Evolutionary conservation across 2,888 invertebrate species (phyloP).

Genomic region (Lamellibrachia columna): DNA sequence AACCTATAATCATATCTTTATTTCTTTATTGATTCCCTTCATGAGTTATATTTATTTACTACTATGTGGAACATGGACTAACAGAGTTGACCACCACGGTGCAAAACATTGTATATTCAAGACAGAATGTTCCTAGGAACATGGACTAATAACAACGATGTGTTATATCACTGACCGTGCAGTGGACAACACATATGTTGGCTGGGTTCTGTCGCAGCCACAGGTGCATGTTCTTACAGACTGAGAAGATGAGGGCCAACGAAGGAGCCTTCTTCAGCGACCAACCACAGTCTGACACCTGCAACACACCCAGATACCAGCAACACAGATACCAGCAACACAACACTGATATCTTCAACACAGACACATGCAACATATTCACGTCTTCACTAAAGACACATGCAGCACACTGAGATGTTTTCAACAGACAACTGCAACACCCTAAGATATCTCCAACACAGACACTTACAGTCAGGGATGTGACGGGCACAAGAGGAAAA

Average conservation of each 20-base stretch:
- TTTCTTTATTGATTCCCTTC: too few relatives aligned
- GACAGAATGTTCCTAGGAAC: not conserved
- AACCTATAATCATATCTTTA: too few relatives aligned
- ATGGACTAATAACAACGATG: not conserved
- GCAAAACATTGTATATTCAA: not conserved
- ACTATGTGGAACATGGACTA: not conserved
- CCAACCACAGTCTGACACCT: constrained; percentile 70
- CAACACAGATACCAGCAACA: not conserved
- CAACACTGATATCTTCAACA: not conserved
- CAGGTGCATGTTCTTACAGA: constrained; percentile 88
- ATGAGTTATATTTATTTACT: too few relatives aligned
- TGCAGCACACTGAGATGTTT: not conserved
- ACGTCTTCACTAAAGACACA: not conserved
- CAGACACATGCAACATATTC: not conserved
- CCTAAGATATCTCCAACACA: too few relatives aligned
- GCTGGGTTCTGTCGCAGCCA: constrained; percentile 84
- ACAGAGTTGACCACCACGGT: too few relatives aligned
- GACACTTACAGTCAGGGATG: too few relatives aligned
- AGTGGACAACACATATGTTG: constrained; percentile 85
- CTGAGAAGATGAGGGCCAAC: constrained; percentile 81
- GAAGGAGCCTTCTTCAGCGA: constrained; percentile 74
- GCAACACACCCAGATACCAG: constrained; percentile 35
- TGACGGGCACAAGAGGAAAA: too few relatives aligned
- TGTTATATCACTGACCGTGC: constrained; percentile 59
- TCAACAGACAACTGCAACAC: not conserved